Conservation (phyloP, 2,797 vertebrate genomes). For the Cyclopterus lumpus region DNA sequence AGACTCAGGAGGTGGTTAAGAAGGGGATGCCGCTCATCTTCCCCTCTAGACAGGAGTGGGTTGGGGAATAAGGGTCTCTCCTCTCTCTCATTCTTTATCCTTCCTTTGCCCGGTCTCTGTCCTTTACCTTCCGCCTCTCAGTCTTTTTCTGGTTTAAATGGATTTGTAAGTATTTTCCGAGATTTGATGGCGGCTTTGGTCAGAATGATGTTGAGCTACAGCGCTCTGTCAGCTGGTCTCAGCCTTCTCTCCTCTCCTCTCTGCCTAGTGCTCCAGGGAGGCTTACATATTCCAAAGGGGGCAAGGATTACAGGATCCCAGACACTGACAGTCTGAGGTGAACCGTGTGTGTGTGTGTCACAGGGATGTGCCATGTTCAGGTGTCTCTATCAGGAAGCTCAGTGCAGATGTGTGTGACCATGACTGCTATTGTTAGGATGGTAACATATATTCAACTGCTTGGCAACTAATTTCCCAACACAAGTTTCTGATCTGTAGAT, state of each 20-base stretch:
- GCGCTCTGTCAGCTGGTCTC: conserved; percentile 8
- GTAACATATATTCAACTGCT: too few relatives aligned
- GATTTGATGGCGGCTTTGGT: conserved; percentile 38
- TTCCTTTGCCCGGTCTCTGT: neutral
- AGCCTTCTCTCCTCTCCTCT: neutral
- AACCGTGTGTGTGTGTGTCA: conserved; percentile 4
- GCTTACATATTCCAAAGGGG: neutral
- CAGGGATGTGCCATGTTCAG: conserved; percentile 7
- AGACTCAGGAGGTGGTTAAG: conserved; percentile 38
- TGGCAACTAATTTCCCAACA: too few relatives aligned
- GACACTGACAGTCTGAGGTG: conserved; percentile 30
- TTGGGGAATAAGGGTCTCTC: conserved; percentile 23
- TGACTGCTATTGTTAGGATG: too few relatives aligned
- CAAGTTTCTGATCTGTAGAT: too few relatives aligned
- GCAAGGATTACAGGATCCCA: conserved; percentile 28
- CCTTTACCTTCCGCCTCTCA: conserved; percentile 16
- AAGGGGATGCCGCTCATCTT: conserved; percentile 24
- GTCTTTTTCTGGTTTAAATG: conserved; percentile 31
- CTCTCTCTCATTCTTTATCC: conserved; percentile 1
- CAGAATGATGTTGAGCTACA: conserved; percentile 22
- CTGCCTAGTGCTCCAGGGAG: conserved; percentile 9
- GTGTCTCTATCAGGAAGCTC: conserved; percentile 3
- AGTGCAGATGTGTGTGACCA: too few relatives aligned
- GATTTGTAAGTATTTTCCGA: conserved; percentile 56
- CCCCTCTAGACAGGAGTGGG: conserved; percentile 21